Percentiles rank a stretch among this genome's conserved stretches.
phyloP scores from a whole-genome alignment of 2,113 vertebrate genomes.

The Eupsittula cactorum region DNA sequence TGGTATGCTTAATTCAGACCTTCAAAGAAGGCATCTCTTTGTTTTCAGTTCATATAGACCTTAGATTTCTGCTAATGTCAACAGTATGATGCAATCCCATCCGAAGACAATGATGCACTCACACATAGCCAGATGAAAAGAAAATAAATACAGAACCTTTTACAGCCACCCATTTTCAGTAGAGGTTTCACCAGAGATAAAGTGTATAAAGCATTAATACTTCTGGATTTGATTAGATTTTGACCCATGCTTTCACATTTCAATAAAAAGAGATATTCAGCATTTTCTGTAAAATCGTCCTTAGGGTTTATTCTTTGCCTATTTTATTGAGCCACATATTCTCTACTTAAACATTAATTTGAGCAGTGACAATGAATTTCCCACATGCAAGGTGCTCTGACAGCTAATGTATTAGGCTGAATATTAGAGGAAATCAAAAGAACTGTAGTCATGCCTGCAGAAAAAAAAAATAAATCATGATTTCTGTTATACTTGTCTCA shows the following conservation, averaged over 20 bases:
- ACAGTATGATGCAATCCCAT: background rate
- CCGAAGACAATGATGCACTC: background rate
- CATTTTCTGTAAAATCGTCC: background rate
- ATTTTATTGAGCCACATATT: background rate
- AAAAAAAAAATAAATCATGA: accelerated
- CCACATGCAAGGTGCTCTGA: background rate
- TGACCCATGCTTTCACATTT: background rate
- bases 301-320: background rate
- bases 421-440: background rate
- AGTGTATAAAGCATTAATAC: background rate
- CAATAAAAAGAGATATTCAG: background rate
- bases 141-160: background rate
- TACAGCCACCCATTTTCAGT: background rate
- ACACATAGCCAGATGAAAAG: background rate
- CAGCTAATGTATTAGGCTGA: background rate
- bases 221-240: background rate
- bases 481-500: background rate
- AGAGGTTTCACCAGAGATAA: background rate
- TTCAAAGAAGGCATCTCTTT: background rate
- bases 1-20: background rate
- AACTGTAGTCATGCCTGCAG: background rate
- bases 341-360: background rate
- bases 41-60: background rate
- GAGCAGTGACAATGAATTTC: background rate
- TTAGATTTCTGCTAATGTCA: background rate